Evolutionary conservation across 2,797 vertebrate genomes (phyloP).

Genomic region (Todus mexicanus): DNA sequence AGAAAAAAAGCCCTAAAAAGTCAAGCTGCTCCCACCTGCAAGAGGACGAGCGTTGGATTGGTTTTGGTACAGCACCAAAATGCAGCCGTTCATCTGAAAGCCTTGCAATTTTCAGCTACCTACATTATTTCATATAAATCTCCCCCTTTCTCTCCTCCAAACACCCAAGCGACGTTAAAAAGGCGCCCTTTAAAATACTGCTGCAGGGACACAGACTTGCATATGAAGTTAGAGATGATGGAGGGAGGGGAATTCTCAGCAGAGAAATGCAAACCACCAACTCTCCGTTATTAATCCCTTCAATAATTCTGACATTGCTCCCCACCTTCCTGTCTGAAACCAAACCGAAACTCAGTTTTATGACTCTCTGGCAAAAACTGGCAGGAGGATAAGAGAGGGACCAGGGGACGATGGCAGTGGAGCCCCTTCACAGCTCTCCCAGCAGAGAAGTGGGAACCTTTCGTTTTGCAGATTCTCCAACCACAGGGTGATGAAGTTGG

Average conservation of each 20-base stretch:
- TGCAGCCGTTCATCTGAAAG: fast-evolving
- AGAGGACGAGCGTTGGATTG: neutral
- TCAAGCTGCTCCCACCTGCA: neutral
- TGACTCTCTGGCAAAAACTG: neutral
- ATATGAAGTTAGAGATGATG: neutral
- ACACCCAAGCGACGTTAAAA: neutral
- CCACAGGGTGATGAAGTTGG: neutral
- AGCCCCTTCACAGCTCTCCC: neutral
- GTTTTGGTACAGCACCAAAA: neutral
- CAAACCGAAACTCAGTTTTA: neutral
- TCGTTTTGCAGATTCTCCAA: neutral
- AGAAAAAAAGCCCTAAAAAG: neutral
- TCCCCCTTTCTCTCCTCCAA: neutral
- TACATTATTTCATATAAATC: neutral
- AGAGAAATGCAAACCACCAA: neutral
- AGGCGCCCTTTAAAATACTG: neutral
- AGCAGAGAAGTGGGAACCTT: too few species aligned
- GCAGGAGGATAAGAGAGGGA: too few species aligned
- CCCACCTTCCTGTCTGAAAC: neutral
- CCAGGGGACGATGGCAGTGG: too few species aligned
- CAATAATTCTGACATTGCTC: neutral
- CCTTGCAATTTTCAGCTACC: neutral
- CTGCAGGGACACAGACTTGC: neutral
- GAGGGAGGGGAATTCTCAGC: constrained; percentile 2
- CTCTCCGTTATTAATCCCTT: neutral